Percentiles rank a stretch among this genome's conserved stretches.
phyloP scores from a whole-genome alignment of 2,113 vertebrate species.

The Paracanthobrama guichenoti region DNA sequence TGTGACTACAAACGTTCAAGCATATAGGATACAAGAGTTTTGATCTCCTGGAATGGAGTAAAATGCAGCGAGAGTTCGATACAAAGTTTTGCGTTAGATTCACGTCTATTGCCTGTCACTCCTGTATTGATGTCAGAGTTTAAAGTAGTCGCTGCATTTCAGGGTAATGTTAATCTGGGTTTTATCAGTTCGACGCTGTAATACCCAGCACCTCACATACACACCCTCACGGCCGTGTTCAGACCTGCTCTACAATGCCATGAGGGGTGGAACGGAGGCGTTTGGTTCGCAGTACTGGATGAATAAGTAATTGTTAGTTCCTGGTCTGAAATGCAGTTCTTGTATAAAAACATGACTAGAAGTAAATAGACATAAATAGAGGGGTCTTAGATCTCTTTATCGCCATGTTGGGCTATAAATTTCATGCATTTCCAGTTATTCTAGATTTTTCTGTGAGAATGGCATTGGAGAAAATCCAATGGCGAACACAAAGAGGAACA shows the following conservation, averaged over 20 bases:
- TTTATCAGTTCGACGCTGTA: slow-evolving; percentile 21
- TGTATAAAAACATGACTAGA: not conserved
- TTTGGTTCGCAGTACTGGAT: slow-evolving; percentile 2
- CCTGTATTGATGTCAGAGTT: not conserved
- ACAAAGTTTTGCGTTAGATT: slow-evolving; percentile 1
- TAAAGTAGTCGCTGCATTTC: not conserved
- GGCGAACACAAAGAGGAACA: not conserved
- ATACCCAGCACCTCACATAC: slow-evolving; percentile 1
- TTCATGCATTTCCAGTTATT: not conserved
- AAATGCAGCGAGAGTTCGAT: not conserved
- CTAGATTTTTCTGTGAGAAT: not conserved
- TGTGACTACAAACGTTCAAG: not conserved
- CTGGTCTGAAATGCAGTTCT: not conserved
- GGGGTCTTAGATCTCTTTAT: not conserved
- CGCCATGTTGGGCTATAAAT: not conserved
- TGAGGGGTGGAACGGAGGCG: not conserved
- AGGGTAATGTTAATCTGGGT: not conserved
- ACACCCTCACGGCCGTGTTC: slow-evolving; percentile 47
- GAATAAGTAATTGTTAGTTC: slow-evolving; percentile 9
- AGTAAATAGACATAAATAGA: not conserved
- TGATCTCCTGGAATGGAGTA: not conserved
- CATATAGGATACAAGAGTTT: not conserved
- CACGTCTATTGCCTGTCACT: not conserved
- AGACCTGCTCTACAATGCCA: slow-evolving; percentile 46
- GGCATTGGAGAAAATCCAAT: not conserved